These are phyloP conservation scores for Drosophila chauvacae DNA, from an alignment of 1,140 invertebrate genomes.

Conservation along the genomic window DNA sequence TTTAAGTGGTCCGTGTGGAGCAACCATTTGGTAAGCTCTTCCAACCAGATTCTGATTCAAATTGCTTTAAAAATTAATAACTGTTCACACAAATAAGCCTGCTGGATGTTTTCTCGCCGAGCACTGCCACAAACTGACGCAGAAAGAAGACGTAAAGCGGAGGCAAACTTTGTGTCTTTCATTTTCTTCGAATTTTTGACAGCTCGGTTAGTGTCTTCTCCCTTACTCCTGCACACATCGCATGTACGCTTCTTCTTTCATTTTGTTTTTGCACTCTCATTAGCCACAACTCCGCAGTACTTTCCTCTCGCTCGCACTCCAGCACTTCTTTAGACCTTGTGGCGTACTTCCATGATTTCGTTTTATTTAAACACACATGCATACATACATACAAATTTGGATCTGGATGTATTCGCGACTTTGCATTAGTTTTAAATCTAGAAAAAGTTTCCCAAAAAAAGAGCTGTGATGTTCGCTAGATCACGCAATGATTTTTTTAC, in stretches of 20 bases:
- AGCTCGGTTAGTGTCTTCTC: background rate
- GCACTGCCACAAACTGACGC: background rate
- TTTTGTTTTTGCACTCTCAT: background rate
- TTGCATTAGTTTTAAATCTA: too few relatives aligned
- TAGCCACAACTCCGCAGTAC: background rate
- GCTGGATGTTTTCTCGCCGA: background rate
- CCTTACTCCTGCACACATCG: background rate
- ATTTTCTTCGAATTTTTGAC: background rate
- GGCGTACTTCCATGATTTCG: background rate
- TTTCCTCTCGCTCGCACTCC: background rate
- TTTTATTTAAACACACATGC: too few relatives aligned
- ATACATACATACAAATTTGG: too few relatives aligned
- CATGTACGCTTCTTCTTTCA: background rate
- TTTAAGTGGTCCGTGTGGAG: background rate
- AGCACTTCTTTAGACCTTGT: background rate
- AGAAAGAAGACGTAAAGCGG: background rate
- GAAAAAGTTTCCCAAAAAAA: background rate
- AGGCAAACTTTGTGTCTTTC: background rate
- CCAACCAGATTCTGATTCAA: background rate
- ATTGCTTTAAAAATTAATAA: background rate
- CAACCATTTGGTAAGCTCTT: background rate
- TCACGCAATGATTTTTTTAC: too few relatives aligned
- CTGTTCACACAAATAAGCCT: background rate
- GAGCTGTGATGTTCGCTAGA: background rate
- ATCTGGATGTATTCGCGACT: background rate